Percentiles rank a stretch among this genome's conserved stretches.
Evolutionary conservation across 2,888 invertebrate genomes (phyloP).

Genomic region (Chymomyza amoena): DNA sequence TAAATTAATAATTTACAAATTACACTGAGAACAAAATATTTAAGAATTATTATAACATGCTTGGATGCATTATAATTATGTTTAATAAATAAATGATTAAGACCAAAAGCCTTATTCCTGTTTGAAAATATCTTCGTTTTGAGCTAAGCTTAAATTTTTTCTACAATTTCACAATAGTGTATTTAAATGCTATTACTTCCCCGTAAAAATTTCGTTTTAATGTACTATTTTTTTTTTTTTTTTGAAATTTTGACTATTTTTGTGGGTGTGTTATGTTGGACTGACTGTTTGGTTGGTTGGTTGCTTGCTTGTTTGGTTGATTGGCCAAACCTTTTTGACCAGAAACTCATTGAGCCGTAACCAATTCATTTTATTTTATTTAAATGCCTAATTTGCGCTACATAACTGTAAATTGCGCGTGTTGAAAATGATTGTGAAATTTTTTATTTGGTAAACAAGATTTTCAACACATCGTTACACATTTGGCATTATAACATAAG

Average conservation of each 20-base stretch:
- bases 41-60: no score
- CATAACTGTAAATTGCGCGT: constrained; percentile 44
- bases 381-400: constrained; percentile 11
- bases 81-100: no score
- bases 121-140: no score
- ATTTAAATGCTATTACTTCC: neutral
- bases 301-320: neutral
- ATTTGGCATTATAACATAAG: neutral
- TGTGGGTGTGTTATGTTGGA: constrained; percentile 51
- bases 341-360: constrained; percentile 36
- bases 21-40: no score
- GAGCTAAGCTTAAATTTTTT: no score
- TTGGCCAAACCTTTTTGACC: constrained; percentile 34
- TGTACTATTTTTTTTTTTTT: neutral
- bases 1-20: no score
- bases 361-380: constrained; percentile 3
- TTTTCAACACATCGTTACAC: constrained; percentile 62
- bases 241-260: neutral
- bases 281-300: neutral
- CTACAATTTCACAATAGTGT: neutral
- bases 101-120: no score
- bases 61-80: no score
- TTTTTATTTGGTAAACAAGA: constrained; percentile 29
- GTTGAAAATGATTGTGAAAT: neutral
- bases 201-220: neutral